Base-by-base conservation (phyloP, 2,113 vertebrate genomes). In the Eidolon helvum region DNA sequence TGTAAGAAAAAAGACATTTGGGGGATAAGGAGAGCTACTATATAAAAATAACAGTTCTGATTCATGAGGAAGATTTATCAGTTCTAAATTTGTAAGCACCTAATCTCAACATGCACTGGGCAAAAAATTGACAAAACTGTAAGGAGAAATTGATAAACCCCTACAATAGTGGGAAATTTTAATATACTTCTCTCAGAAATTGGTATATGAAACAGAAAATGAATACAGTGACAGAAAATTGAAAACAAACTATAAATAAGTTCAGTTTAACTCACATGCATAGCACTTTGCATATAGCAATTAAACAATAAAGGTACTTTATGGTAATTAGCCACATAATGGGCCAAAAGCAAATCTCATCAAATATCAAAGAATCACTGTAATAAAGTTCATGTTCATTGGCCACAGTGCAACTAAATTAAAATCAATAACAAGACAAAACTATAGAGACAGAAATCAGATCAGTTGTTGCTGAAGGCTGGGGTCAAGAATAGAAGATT, bases 371-470 rank as follows among this genome's bases (percentile, higher is more conserved):
- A 87, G 77, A 87, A 63, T 89, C 61, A 89, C 85, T 91, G 71
- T 83, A 90, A 94, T 90, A 94, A 97, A 96, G 74, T 92, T 53
- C 71, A 63, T 55, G 28, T 83, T 96, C 80, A 55, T 68, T 68
- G 35, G 66, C 55, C 90, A 95, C 55, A 57, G 18, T 78, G 59
- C 30, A 95, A 61, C 66, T 88, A 97, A 94, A 93, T 96, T 95
- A 97, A 94, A 96, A 95, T 97, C 75, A 95, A 69, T 88, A 96
- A 74, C 75, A 80, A 87, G 35, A 59, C 84, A 91, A 94, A 94
- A 65, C 77, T 61, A 45, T 38, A 61, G 80, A 88, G 95, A 90
- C 80, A 95, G 75, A 95, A 96, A 95, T 92, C 80, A 75, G n/a
- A 85, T 90, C 35, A 80, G 30, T 69, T 71, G 57, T 90, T 87